Evolutionary conservation across 2,113 vertebrate species (phyloP), one percentile per base, ranked within the genome.

Genomic region (Sander vitreus): DNA sequence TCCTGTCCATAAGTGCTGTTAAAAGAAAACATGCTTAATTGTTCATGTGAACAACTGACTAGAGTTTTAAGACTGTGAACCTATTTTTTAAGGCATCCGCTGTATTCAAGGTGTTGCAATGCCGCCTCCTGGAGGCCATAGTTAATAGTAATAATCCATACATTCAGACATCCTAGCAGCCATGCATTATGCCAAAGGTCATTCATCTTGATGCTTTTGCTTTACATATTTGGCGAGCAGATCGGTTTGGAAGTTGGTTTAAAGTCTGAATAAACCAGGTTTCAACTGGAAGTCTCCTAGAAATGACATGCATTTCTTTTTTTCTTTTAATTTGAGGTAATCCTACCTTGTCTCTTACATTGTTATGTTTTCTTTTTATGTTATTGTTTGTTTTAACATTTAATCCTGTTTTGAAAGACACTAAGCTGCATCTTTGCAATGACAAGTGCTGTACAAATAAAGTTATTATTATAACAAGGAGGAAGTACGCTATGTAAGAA

Each of bases 81-180:
- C 9, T 16, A 4, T 33, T 33, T 33, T 33, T 33, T 33, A 33
- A 33, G 3, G 3, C 3, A 5, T 27, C 16, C 1, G 7, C 36
- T 39, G 8, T 39, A 39, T 39, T 39, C 1, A 39, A 8, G 8
- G 36, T 39, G 36, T 39, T 19, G 11, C 27, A 27, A 8, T 21
- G 66, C 83, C 78, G 90, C 85, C 87, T 2, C 78, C 90, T 78
- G 10, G 59, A 58, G 89, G 84, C 30, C 23, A 33, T 0, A 62
- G 3, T 25, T 27, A 21, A 27, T 3, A 50, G 3, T 15, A 25
- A 18, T 15, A 25, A 18, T 45, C 14, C 57, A 36, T 6, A 33
- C 33, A 33, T 19, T 19, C 27, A 36, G 7, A 39, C 36, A 39
- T 36, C 9, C 18, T 10, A 11, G 54, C 21, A 59, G 43, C 18